Base-by-base conservation (phyloP, 1,140 invertebrate genomes). In the Andrena cerasifolii region DNA sequence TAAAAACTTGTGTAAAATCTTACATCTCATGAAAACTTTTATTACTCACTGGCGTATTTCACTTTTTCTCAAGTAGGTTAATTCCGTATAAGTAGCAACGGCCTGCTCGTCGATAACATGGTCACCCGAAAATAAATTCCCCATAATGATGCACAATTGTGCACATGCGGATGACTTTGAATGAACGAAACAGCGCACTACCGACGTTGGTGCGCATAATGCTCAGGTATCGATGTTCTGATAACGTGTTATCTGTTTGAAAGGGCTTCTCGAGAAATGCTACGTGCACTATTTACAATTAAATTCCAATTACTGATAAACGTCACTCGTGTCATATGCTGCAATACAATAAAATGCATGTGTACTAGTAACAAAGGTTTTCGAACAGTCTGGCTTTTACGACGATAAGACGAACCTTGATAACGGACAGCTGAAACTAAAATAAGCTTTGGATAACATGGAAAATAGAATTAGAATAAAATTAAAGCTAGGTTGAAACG, bases 1-100 rank as follows among this genome's bases (percentile, higher is more conserved):
- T 40, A 10, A 5, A 40, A 3, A 40, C 10, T 40, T 40, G 36
- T 10, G 10, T 3, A 40, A 5, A 40, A 40, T 5, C 10, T 40
- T 40, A 40, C 36, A 10, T 40, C 10, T 59, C 7, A 2, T 21
- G 24, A 14, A 45, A 1, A 8, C 8, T 40, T 63, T 45, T 0
- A 61, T 26, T 16, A 92, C 93, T 94, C 88, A 95, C 94, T 93
- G 87, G 24, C 93, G 62, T 84, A 95, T 94, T 90, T 95, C 94
- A 16, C 89, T 87, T 89, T 93, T 94, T 47, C 74, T 93, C 47
- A 95, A 89, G 89, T 94, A 95, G 0, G 94, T 94, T 45, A 95
- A 80, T 16, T 92, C 86, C 0, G 89, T 83, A 79, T 95, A 95
- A 54, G 94, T 94, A 66, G 94, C 92, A 31, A 95, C 78, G 24